A percentile compares a stretch with the other conserved stretches of the same genome.
Evolutionary conservation across 2,888 invertebrate genomes (phyloP).

Genomic region (Lysandra bellargus): DNA sequence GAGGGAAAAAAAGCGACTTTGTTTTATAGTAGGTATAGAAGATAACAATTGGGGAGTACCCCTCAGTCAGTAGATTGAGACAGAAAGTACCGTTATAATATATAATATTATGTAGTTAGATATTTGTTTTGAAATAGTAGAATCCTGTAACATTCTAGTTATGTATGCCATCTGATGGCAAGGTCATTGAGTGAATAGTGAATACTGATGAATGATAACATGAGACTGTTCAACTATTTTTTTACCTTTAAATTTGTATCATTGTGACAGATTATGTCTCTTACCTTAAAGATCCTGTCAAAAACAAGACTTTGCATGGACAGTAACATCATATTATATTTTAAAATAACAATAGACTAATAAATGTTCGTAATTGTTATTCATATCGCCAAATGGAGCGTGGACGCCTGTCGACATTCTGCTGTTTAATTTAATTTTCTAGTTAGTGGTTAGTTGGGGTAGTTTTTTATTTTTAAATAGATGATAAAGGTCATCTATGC

Average conservation of each 20-base stretch:
- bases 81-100: too few relatives aligned
- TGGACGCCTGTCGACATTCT: neutral
- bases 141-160: neutral
- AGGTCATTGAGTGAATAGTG: constrained; percentile 8
- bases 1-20: too few relatives aligned
- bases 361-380: constrained; percentile 18
- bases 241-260: neutral
- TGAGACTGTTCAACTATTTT: neutral
- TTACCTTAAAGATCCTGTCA: neutral
- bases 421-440: constrained; percentile 12
- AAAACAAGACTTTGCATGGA: neutral
- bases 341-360: constrained; percentile 15
- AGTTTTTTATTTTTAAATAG: neutral
- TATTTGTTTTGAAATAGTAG: too few relatives aligned
- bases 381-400: constrained; percentile 10
- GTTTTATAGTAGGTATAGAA: too few relatives aligned
- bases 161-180: neutral
- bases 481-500: neutral
- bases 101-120: too few relatives aligned
- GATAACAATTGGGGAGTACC: too few relatives aligned
- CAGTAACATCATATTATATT: neutral
- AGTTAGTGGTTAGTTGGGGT: neutral
- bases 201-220: neutral
- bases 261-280: neutral
- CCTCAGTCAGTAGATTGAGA: too few relatives aligned